Conservation (phyloP, 2,113 vertebrate genomes). For the Ammodytes marinus region DNA sequence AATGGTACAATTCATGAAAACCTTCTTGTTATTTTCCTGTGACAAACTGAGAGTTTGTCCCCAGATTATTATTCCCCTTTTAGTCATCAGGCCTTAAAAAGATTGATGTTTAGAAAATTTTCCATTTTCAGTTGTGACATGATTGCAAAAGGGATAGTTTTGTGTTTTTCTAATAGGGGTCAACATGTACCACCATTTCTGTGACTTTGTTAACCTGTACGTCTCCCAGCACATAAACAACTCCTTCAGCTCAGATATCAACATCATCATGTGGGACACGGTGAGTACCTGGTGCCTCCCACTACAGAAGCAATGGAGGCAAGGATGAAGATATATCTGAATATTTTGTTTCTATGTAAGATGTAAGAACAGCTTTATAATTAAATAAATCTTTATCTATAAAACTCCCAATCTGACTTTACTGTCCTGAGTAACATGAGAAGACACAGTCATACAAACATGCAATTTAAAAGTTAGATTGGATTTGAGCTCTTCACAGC, state of each 20-base stretch:
- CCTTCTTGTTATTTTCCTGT: neutral
- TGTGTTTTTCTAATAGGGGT: slow-evolving; percentile 86
- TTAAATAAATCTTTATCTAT: neutral
- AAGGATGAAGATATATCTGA: neutral
- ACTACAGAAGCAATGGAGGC: neutral
- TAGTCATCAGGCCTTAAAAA: neutral
- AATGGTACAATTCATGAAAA: neutral
- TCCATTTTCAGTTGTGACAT: too few species aligned
- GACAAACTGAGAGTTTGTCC: neutral
- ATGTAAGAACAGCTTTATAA: too few species aligned
- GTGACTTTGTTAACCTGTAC: slow-evolving; percentile 98
- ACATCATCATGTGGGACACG: slow-evolving; percentile 98
- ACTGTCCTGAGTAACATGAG: neutral
- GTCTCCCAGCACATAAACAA: slow-evolving; percentile 96
- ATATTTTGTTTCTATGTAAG: slow-evolving; percentile 8
- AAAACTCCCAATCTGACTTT: neutral
- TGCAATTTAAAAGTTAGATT: too few species aligned
- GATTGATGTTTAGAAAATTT: too few species aligned
- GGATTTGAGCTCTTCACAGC: neutral
- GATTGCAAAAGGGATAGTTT: slow-evolving; percentile 3
- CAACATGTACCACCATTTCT: slow-evolving; percentile 99
- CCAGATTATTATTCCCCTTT: neutral
- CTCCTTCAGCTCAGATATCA: slow-evolving; percentile 92
- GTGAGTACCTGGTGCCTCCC: slow-evolving; percentile 82
- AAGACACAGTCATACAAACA: neutral